These are phyloP conservation scores for Lates japonicus DNA, from an alignment of 2,797 vertebrate genomes.

Conservation along the genomic window DNA sequence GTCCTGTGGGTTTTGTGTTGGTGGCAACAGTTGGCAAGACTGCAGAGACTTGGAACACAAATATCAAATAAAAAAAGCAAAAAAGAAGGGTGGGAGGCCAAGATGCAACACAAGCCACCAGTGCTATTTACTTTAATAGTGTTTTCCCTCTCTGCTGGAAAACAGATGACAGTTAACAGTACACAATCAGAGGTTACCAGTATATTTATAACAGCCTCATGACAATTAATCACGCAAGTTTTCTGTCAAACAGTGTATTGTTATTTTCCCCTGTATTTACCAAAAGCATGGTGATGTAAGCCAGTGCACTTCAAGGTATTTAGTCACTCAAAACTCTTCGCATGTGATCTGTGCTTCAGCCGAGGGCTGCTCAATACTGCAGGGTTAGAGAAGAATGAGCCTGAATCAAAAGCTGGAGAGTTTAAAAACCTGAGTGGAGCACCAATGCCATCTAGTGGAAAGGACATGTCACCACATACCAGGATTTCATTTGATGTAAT, in stretches of 20 bases:
- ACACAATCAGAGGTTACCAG: constrained; percentile 31
- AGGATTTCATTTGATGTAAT: background rate
- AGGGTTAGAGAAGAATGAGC: background rate
- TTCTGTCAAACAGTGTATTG: background rate
- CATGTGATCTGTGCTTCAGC: background rate
- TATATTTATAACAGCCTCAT: background rate
- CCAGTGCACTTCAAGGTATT: background rate
- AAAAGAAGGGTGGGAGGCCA: constrained; percentile 48
- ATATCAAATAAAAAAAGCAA: constrained; percentile 39
- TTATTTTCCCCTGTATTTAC: background rate
- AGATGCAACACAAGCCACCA: constrained; percentile 65
- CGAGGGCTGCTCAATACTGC: background rate
- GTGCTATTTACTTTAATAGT: constrained; percentile 63
- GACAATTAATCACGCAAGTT: constrained; percentile 15
- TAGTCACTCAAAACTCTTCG: background rate
- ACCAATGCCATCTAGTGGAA: constrained; percentile 70
- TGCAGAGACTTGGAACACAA: constrained; percentile 61
- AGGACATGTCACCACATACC: background rate
- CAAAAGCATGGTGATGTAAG: background rate
- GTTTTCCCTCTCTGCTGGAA: constrained; percentile 50
- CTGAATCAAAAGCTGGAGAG: too few species aligned
- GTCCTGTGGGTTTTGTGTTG: constrained; percentile 75
- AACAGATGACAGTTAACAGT: constrained; percentile 32
- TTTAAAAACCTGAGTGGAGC: background rate
- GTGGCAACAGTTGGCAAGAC: constrained; percentile 72